Evolutionary conservation across 30 jellyfish, hydroid and myxozoan genomes (phyloP), one percentile per base, ranked within the genome.

Genomic region (Hydractinia symbiolongicarpus): DNA sequence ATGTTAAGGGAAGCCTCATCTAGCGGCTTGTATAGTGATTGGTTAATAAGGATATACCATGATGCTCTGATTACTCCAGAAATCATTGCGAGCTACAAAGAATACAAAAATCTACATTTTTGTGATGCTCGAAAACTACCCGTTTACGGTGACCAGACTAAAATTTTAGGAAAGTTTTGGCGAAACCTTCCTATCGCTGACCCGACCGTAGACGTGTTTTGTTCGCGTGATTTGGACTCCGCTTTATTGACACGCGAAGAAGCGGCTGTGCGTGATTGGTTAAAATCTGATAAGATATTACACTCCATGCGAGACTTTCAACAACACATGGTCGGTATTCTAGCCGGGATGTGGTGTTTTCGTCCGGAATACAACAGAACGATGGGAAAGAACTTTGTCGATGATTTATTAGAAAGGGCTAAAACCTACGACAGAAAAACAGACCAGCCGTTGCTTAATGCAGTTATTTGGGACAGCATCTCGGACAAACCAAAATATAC

Each of bases 301-400:
- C 80, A 71, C 53, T 15, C 60, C 15, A 71, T 71, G 80, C 80
- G 80, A 15, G 80, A 71, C 53, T 19, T 19, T 58, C 67, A 54
- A 14, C 60, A 71, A 30, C 80, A 71, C 67, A 20, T 14, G 9
- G 55, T 50, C 9, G 55, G 55, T 20, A 71, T 71, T 30, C 9
- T 71, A 1, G 80, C 60, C 53, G 80, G 80, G 9, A 71, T 71
- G 80, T 71, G 80, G 80, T 71, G 80, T 19, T 71, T 71, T 71
- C 55, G 60, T 8, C 55, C 55, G 17, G 53, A 30, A 9, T 8
- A n/a, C 9, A 71, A 71, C 50, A 54, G 60, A 71, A 9, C 55
- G 50, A 19, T 71, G 60, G 60, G 80, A 6, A 30, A 53, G n/a
- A 53, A 19, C 11, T 71, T 71, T 30, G 60, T 71, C 53, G 60